Base-by-base conservation (phyloP, 2,113 vertebrate genomes). In the Gambusia holbrooki region DNA sequence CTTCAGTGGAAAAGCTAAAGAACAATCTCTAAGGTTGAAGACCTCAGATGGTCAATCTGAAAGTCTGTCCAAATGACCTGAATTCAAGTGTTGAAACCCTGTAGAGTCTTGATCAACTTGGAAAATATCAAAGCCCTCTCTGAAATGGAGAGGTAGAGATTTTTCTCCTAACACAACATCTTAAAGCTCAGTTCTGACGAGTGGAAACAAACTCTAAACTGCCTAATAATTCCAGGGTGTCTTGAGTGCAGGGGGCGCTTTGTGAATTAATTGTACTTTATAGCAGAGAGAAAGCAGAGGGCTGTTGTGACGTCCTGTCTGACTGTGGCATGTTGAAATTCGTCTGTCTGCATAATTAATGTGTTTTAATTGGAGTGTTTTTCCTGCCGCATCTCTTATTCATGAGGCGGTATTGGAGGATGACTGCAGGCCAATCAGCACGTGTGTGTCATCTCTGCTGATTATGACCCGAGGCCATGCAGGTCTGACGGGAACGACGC, bases 321-420 rank as follows among this genome's bases (percentile, higher is more conserved):
- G 51, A 37, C 62, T 61, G 6, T 61, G 60, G 63, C 19, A 19
- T 2, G 54, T 51, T 58, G 77, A 61, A 74, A 74, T 58, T 33
- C 3, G n/a, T 74, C 67, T n/a, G 54, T 27, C 67, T 90, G 83
- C 88, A 90, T 91, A 87, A 79, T 91, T 90, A 83, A 91, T 87
- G 73, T 4, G 0, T 88, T 87, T 87, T 91, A 88, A 90, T 88
- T 91, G 88, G 79, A 85, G 81, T 84, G 86, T 85, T 87, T 87
- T 91, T 90, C 77, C 84, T 85, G 86, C 76, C 6, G 29, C 82
- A 88, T 91, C 79, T 85, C 84, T 90, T 86, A 91, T 91, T 91
- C 88, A 90, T 88, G 86, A 90, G 87, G 74, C 76, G 82, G 87
- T 82, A 90, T 83, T 84, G 86, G 86, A 81, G 84, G 84, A 89